Evolutionary conservation across 53 echinoderm and acorn worm species (phyloP), one percentile per base, ranked within the genome.

Genomic region (Echinometra lucunter): DNA sequence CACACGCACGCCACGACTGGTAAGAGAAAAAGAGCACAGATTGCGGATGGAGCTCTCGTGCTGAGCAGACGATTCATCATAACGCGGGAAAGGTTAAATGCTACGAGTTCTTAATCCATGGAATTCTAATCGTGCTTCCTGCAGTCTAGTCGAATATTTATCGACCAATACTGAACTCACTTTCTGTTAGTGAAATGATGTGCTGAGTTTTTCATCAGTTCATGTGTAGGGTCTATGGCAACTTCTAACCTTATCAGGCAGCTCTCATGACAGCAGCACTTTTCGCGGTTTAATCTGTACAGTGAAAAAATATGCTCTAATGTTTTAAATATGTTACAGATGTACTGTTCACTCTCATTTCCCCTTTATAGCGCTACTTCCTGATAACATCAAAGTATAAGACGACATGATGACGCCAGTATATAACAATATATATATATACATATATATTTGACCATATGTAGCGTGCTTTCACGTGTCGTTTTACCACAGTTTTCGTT

Each of bases 31-130:
- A 80, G 6, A 57, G 17, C 19, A 55, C 57, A 88, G 88, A 88
- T 88, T 88, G 88, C n/a, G 27, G 88, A 56, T 88, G 17, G 32
- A 56, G 32, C 88, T 13, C 88, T 56, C 88, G 27, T 10, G 88
- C 88, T 88, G 88, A 27, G 88, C 32, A 57, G 53, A 55, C 57
- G 49, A 53, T 88, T 15, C 49, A 55, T 53, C 42, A 88, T 56
- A 47, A 25, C 55, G 55, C 88, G 88, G 55, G 55, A 88, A 88
- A 88, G 57, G 88, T 53, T 53, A 53, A 88, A 81, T 81, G 45
- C 44, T 81, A 74, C 37, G 74, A 74, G 74, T 74, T 32, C 74
- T 74, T 44, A 18, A 9, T 44, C 81, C 6, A 21, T 9, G 81
- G 81, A 81, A 81, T 44, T 81, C 0, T 81, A 72, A 34, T 28